A percentile compares a stretch with the other conserved stretches of the same genome.
Conservation (phyloP, 2,113 vertebrate genomes). For the Mugil cephalus region DNA sequence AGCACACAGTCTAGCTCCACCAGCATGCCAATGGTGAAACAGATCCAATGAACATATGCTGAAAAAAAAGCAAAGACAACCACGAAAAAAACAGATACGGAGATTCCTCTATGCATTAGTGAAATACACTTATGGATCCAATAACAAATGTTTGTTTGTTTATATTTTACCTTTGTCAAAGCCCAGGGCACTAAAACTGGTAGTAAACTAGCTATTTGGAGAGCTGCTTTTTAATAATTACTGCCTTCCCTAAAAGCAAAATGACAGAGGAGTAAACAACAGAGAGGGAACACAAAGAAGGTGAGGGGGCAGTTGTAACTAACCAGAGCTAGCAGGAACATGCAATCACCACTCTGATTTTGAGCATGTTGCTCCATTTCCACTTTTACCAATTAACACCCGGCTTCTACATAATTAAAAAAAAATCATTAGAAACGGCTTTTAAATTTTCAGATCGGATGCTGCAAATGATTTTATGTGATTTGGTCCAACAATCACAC, state of each 20-base stretch:
- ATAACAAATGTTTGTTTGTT: too few species aligned
- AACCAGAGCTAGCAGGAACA: background rate
- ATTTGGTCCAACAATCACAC: slow-evolving; percentile 45
- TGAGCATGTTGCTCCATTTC: slow-evolving; percentile 18
- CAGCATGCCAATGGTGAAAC: too few species aligned
- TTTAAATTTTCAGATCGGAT: slow-evolving; percentile 32
- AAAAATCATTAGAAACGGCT: slow-evolving; percentile 31
- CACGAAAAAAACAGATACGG: too few species aligned
- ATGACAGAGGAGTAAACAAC: background rate
- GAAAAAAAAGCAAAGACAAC: too few species aligned
- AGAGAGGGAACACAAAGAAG: too few species aligned
- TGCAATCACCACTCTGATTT: background rate
- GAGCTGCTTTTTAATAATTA: background rate
- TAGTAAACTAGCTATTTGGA: background rate
- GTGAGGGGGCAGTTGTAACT: too few species aligned
- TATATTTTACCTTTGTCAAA: too few species aligned
- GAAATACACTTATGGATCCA: too few species aligned
- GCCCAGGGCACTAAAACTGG: too few species aligned
- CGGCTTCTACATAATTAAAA: slow-evolving; percentile 37
- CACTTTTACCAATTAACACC: slow-evolving; percentile 65
- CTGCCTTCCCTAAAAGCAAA: background rate
- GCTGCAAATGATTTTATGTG: slow-evolving; percentile 23
- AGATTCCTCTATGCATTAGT: too few species aligned
- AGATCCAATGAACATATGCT: too few species aligned
- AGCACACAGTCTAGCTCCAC: too few species aligned